A percentile compares a stretch with the other conserved stretches of the same genome.
Evolutionary conservation across 2,888 invertebrate genomes (phyloP).

Genomic region (Lochmaea capreae): DNA sequence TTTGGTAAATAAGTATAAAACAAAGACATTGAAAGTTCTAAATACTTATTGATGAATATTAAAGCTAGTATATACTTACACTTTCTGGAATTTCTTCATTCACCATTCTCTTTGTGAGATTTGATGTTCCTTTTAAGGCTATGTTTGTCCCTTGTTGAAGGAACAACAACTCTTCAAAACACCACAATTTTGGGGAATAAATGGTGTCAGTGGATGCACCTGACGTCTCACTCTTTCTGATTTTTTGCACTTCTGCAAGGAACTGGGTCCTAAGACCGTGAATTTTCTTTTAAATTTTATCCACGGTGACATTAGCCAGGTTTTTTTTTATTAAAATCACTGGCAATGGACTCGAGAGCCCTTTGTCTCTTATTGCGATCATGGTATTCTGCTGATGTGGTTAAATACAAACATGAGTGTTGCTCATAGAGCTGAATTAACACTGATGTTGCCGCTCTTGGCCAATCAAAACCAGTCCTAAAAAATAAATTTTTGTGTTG

Average conservation of each 20-base stretch:
- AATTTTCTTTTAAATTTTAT: not conserved
- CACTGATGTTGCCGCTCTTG: no score
- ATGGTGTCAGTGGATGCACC: not conserved
- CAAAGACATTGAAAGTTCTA: no score
- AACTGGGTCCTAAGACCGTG: not conserved
- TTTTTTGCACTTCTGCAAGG: not conserved
- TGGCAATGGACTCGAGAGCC: not conserved
- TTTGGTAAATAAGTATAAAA: no score
- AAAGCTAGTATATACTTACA: not conserved
- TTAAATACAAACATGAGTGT: not conserved
- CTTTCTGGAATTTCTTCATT: not conserved
- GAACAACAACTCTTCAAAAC: not conserved
- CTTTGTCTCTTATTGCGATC: not conserved
- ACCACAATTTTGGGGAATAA: not conserved
- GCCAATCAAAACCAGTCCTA: no score
- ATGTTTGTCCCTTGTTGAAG: not conserved
- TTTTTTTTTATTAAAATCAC: not conserved
- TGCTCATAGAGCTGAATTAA: not conserved
- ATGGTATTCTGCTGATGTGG: not conserved
- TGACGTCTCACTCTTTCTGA: not conserved
- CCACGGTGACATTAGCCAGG: not conserved
- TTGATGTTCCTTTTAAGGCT: not conserved
- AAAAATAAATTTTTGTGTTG: not conserved
- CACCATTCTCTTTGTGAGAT: not conserved
- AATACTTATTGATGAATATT: no score